These are phyloP conservation scores for Rhabdornis inornatus DNA, from an alignment of 2,113 vertebrate genomes.

Conservation along the genomic window DNA sequence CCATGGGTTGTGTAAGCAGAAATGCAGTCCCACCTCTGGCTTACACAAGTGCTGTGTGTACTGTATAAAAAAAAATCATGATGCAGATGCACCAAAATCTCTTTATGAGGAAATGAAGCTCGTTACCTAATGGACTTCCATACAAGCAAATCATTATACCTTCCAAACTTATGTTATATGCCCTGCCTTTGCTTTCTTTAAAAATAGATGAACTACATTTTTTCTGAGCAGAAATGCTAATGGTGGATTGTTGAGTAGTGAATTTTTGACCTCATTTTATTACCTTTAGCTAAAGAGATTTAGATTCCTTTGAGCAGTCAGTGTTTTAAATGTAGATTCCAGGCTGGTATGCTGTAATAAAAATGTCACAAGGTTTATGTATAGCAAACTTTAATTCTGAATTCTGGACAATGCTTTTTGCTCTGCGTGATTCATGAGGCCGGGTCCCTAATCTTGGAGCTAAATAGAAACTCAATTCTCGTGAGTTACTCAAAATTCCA, in stretches of 20 bases:
- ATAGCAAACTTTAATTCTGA: slow-evolving; percentile 32
- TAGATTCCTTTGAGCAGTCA: slow-evolving; percentile 30
- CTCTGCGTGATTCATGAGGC: background rate
- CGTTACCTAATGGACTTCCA: background rate
- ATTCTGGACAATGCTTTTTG: slow-evolving; percentile 25
- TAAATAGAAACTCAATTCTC: background rate
- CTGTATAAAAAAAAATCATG: background rate
- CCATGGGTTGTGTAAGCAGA: fast-evolving
- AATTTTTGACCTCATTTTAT: slow-evolving; percentile 46
- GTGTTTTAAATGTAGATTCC: slow-evolving; percentile 27
- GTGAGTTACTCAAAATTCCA: background rate
- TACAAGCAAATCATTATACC: background rate
- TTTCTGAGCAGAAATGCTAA: background rate
- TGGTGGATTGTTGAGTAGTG: background rate
- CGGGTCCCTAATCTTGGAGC: background rate
- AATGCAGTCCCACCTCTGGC: background rate
- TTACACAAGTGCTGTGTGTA: background rate
- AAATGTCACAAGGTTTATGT: slow-evolving; percentile 28
- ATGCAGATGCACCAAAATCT: background rate
- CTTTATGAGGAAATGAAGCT: background rate
- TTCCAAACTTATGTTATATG: background rate
- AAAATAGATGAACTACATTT: background rate
- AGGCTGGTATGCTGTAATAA: background rate
- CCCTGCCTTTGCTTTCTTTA: background rate
- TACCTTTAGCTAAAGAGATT: slow-evolving; percentile 45